Evolutionary conservation across 2,797 vertebrate genomes (phyloP), one percentile per base, ranked within the genome.

Genomic region (Myotis planiceps): DNA sequence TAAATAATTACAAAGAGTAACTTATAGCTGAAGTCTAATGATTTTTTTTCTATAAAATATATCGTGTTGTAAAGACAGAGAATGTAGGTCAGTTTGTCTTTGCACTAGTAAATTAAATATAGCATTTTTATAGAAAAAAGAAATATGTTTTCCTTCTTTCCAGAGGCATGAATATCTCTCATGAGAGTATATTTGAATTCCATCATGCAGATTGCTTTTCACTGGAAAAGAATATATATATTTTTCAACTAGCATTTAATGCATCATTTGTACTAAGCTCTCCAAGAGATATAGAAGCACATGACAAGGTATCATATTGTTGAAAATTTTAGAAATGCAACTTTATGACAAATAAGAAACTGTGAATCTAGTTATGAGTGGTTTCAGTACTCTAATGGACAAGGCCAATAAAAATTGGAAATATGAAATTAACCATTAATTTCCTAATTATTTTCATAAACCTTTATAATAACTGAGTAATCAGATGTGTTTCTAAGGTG

Each of bases 71-170:
- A 75, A 84, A 79, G 23, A 45, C 1, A 76, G 32, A 25, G 10
- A 51, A 27, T 79, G 37, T 39, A 90, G 19, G 14, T 90, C 34
- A 69, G 7, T 82, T 49, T 71, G 7, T 29, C 82, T 79, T 80
- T 84, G 27, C 21, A 91, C 29, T 63, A 63, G 29, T 65, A 86
- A 9, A 60, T 92, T 90, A 79, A 93, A 76, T 9, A 3, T 55
- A 93, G 7, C 5, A 63, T 39, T 94, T 92, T 92, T 90, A 66
- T 88, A 75, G 27, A 55, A 88, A 39, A 91, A 83, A 68, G 10
- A 84, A 75, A 92, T 55, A n/a, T 42, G 4, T 55, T 94, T 88
- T 87, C 85, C 10, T 14, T 95, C 18, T 94, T 93, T 90, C 29
- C 6, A 69, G 42, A 90, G 29, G 27, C 49, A 32, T 49, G 34